Percentiles rank a stretch among this genome's conserved stretches.
Evolutionary conservation across 2,888 invertebrate species (phyloP).

Genomic region (Trichogramma dendrolimi): DNA sequence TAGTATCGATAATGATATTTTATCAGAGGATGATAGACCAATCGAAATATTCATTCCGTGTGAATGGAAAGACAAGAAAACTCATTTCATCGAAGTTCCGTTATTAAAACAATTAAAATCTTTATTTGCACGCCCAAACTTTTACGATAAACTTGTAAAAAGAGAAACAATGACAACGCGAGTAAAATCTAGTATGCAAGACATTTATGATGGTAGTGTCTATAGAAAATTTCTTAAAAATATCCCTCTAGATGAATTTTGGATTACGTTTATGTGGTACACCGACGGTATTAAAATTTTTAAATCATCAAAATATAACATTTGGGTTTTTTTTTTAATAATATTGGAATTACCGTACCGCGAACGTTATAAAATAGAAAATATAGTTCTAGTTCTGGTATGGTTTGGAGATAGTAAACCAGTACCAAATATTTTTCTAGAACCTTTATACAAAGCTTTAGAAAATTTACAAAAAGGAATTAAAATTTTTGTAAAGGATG

Average conservation of each 20-base stretch:
- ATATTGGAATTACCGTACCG: conserved; percentile 26
- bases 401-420: conserved; percentile 22
- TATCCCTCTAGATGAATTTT: not conserved
- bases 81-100: too few species aligned
- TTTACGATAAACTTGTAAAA: not conserved
- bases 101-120: not conserved
- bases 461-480: too few species aligned
- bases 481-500: too few species aligned
- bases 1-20: too few species aligned
- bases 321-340: conserved; percentile 27
- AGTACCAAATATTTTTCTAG: conserved; percentile 4
- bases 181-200: not conserved
- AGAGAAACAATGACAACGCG: not conserved
- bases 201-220: not conserved
- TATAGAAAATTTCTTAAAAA: not conserved
- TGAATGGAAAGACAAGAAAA: too few species aligned
- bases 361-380: conserved; percentile 23
- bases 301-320: conserved; percentile 21
- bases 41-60: too few species aligned
- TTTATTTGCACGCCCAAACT: not conserved
- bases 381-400: conserved; percentile 19
- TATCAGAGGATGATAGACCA: too few species aligned
- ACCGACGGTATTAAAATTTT: conserved; percentile 24
- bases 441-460: too few species aligned
- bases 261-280: not conserved